These are phyloP conservation scores for Centroberyx gerrardi DNA, from an alignment of 2,797 vertebrate species.

Conservation along the genomic window DNA sequence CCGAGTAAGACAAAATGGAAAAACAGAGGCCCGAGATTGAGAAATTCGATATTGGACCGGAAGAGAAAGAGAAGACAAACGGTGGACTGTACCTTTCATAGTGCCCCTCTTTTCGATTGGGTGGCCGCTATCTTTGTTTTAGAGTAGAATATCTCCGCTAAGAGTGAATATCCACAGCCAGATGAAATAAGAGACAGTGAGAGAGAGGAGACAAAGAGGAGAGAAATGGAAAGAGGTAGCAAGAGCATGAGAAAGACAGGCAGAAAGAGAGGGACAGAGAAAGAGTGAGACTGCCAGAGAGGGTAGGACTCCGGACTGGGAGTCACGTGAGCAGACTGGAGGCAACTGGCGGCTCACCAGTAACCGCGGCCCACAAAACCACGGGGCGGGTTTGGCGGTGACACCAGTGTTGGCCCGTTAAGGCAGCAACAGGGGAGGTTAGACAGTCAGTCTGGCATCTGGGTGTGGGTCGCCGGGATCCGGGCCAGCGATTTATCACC, in stretches of 20 bases:
- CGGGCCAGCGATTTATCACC: constrained; percentile 10
- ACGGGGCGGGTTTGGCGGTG: constrained; percentile 58
- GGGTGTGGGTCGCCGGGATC: constrained; percentile 36
- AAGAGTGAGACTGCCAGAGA: constrained; percentile 35
- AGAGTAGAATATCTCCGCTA: neutral
- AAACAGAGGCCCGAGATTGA: neutral
- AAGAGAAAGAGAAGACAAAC: neutral
- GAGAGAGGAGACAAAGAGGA: neutral
- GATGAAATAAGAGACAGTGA: neutral
- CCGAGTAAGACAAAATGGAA: neutral
- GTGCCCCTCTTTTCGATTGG: neutral
- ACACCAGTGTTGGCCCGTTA: constrained; percentile 25
- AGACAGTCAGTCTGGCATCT: constrained; percentile 16
- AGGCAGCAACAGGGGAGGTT: constrained; percentile 21
- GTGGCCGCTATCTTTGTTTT: neutral
- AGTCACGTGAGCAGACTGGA: constrained; percentile 45
- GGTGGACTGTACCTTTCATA: constrained; percentile 68
- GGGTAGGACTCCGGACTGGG: constrained; percentile 27
- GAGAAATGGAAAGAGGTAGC: neutral
- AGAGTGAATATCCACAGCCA: constrained; percentile 20
- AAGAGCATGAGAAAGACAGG: constrained; percentile 5
- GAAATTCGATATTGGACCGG: neutral
- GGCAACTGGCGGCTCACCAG: constrained; percentile 46
- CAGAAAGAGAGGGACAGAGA: constrained; percentile 10
- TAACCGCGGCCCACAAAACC: constrained; percentile 58